A percentile compares a stretch with the other conserved stretches of the same genome.
phyloP scores from a whole-genome alignment of 1,140 invertebrate species.

The Drosophila persimilis region DNA sequence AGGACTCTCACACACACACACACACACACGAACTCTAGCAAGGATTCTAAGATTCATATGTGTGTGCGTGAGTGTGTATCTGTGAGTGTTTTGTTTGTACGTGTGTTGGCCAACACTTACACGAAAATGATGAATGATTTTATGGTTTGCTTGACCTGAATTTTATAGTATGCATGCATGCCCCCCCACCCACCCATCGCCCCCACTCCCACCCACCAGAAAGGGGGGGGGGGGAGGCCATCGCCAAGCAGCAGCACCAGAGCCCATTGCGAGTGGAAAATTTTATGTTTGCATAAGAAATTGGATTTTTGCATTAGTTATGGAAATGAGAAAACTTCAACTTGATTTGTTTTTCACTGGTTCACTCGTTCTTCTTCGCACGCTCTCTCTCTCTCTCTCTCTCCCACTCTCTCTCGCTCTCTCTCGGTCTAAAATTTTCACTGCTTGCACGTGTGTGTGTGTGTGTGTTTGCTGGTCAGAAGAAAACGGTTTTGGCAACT shows the following conservation, averaged over 20 bases:
- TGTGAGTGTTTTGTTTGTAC: constrained; percentile 47
- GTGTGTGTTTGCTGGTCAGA: constrained; percentile 51
- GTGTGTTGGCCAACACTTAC: constrained; percentile 73
- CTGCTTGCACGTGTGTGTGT: constrained; percentile 19
- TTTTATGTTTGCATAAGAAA: constrained; percentile 83
- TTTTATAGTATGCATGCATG: constrained; percentile 80
- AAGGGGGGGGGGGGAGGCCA: too few relatives aligned
- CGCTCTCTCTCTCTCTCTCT: not conserved
- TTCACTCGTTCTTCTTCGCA: constrained; percentile 27
- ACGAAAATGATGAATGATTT: constrained; percentile 83
- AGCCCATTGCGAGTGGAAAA: constrained; percentile 78
- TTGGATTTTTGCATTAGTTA: constrained; percentile 83
- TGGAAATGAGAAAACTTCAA: constrained; percentile 82
- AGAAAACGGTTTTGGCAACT: constrained; percentile 64
- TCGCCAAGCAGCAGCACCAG: constrained; percentile 8
- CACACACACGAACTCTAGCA: constrained; percentile 32
- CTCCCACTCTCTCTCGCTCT: not conserved
- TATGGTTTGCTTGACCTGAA: constrained; percentile 82
- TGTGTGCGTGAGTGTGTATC: constrained; percentile 36
- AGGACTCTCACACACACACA: constrained; percentile 32
- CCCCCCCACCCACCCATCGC: constrained; percentile 1
- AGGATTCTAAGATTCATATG: constrained; percentile 42
- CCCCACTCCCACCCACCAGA: not conserved
- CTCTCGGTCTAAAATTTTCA: constrained; percentile 22
- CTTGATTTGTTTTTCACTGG: constrained; percentile 80